phyloP scores from a whole-genome alignment of 1,140 invertebrate genomes.

The Aphis craccivora region DNA sequence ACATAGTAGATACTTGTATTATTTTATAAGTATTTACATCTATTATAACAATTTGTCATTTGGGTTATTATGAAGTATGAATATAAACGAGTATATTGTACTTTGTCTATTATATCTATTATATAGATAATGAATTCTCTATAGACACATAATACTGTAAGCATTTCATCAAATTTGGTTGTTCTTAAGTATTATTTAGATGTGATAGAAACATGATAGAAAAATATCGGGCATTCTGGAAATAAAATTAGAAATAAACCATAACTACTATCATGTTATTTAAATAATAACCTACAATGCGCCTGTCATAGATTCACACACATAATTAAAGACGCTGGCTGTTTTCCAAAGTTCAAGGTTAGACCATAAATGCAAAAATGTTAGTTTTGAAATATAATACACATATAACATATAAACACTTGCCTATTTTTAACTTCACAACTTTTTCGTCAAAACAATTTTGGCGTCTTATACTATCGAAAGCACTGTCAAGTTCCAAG shows the following conservation, averaged over 20 bases:
- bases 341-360: constrained; percentile 50
- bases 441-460: constrained; percentile 15
- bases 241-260: background rate
- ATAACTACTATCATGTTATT: background rate
- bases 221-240: background rate
- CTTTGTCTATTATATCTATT: background rate
- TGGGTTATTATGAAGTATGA: background rate
- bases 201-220: background rate
- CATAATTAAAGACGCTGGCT: constrained; percentile 35
- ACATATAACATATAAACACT: background rate
- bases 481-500: background rate
- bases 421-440: constrained; percentile 32
- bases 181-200: background rate
- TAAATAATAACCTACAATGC: background rate
- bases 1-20: no score
- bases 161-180: background rate
- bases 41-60: no score
- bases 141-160: background rate
- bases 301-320: background rate
- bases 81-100: background rate
- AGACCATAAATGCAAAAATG: background rate
- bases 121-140: background rate
- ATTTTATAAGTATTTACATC: no score
- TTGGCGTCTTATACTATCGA: background rate
- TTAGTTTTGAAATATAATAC: constrained; percentile 47